A percentile compares a stretch with the other conserved stretches of the same genome.
Conservation (phyloP, 2,888 invertebrate species). For the Erannis defoliaria region DNA sequence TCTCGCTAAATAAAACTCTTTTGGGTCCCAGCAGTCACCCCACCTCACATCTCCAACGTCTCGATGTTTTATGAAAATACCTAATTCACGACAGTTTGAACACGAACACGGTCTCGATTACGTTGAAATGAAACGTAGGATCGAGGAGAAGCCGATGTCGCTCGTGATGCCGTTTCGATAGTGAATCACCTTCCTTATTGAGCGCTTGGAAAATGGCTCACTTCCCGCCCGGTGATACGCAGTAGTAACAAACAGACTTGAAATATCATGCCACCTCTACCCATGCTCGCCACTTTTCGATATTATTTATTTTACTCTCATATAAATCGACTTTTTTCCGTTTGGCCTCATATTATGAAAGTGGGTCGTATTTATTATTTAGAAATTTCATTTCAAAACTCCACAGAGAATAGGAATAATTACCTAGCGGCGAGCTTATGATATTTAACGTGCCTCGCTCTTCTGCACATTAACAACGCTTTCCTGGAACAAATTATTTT, state of each 20-base stretch:
- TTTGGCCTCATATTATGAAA: slow-evolving; percentile 27
- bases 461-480: slow-evolving; percentile 26
- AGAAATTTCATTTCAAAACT: slow-evolving; percentile 36
- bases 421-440: slow-evolving; percentile 26
- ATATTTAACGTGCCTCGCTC: slow-evolving; percentile 20
- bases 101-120: slow-evolving; percentile 31
- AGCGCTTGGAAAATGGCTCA: slow-evolving; percentile 41
- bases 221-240: slow-evolving; percentile 29
- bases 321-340: slow-evolving; percentile 36
- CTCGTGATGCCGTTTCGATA: slow-evolving; percentile 35
- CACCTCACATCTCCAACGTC: not conserved
- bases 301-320: slow-evolving; percentile 37
- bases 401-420: slow-evolving; percentile 34
- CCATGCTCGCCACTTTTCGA: slow-evolving; percentile 30
- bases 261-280: slow-evolving; percentile 28
- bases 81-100: slow-evolving; percentile 34
- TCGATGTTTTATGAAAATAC: slow-evolving; percentile 17
- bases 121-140: slow-evolving; percentile 33
- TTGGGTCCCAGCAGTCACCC: not conserved
- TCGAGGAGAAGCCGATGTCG: slow-evolving; percentile 32
- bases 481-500: slow-evolving; percentile 26
- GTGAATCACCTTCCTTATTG: slow-evolving; percentile 41
- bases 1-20: slow-evolving; percentile 20
- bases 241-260: slow-evolving; percentile 34
- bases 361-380: slow-evolving; percentile 30